Conservation (phyloP, 2,888 invertebrate species). For the Lamellibrachia satsuma region DNA sequence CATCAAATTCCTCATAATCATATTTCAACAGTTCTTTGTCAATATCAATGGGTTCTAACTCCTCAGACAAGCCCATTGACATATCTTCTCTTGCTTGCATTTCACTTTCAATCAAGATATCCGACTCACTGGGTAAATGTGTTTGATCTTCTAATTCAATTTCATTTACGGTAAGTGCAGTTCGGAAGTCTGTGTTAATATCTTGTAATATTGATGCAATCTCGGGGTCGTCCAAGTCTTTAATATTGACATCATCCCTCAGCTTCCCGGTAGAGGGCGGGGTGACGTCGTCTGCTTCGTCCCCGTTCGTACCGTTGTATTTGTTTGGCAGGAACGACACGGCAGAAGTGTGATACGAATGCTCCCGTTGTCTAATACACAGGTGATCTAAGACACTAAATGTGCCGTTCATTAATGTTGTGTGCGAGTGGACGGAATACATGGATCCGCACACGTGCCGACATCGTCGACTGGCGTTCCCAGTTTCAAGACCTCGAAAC, state of each 20-base stretch:
- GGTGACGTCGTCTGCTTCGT: background rate
- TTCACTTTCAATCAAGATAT: background rate
- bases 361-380: background rate
- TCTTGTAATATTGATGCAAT: background rate
- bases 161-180: background rate
- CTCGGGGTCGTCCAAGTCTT: background rate
- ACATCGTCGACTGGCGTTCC: background rate
- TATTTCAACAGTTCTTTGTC: conserved; percentile 38
- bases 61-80: background rate
- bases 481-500: background rate
- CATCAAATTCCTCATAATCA: conserved; percentile 37
- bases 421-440: background rate
- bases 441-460: background rate
- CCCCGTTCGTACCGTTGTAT: background rate
- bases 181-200: background rate
- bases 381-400: background rate
- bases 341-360: background rate
- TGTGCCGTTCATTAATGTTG: background rate
- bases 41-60: conserved; percentile 30
- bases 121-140: background rate
- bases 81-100: background rate
- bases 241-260: background rate
- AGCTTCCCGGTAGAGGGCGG: background rate
- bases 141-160: background rate
- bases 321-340: background rate